phyloP scores from a whole-genome alignment of 2,888 invertebrate species.

The Amphipoea lucens region DNA sequence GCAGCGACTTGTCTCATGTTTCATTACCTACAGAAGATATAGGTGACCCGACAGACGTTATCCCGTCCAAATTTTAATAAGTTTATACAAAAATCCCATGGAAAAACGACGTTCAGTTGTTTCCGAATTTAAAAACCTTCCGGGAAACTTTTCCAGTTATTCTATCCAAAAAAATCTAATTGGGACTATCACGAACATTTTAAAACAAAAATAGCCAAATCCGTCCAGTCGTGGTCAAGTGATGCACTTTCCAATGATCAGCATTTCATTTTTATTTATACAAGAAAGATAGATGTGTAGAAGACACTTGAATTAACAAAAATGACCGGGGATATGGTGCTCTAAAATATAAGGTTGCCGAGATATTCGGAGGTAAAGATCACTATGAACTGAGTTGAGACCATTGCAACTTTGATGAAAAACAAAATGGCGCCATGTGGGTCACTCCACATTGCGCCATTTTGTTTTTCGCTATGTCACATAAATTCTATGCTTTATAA shows the following conservation, averaged over 20 bases:
- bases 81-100: background rate
- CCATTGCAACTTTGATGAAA: slow-evolving; percentile 3
- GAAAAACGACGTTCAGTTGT: background rate
- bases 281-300: background rate
- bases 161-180: background rate
- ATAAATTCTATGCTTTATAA: background rate
- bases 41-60: background rate
- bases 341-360: background rate
- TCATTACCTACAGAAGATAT: background rate
- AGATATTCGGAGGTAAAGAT: background rate
- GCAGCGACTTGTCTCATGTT: background rate
- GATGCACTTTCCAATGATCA: too few relatives aligned
- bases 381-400: background rate
- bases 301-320: background rate
- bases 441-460: too few relatives aligned
- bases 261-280: too few relatives aligned
- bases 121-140: too few relatives aligned
- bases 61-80: background rate
- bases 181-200: background rate
- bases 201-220: too few relatives aligned
- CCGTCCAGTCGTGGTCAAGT: too few relatives aligned
- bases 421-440: background rate
- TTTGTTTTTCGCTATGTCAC: too few relatives aligned
- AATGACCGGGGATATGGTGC: background rate
- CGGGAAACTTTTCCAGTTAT: background rate